These are phyloP conservation scores for Anguilla japonica DNA, from an alignment of 2,113 vertebrate genomes.

Conservation along the genomic window DNA sequence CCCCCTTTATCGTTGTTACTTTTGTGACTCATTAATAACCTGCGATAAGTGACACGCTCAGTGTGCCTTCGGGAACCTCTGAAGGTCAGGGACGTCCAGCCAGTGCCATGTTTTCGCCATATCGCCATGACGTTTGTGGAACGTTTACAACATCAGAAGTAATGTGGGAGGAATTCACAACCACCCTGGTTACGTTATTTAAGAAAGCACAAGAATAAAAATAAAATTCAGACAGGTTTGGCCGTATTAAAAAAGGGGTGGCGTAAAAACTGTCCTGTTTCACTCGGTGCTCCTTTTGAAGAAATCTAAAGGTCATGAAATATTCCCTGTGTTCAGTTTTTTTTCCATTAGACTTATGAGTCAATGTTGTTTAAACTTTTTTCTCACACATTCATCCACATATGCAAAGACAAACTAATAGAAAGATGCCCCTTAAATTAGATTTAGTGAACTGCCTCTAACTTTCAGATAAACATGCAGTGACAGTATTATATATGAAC, in stretches of 20 bases:
- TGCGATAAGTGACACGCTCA: background rate
- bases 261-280: background rate
- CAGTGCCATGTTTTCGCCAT: background rate
- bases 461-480: background rate
- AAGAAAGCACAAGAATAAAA: background rate
- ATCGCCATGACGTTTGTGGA: background rate
- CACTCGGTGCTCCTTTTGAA: background rate
- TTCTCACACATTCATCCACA: background rate
- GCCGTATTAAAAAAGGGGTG: background rate
- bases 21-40: background rate
- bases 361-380: background rate
- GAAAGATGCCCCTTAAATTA: background rate
- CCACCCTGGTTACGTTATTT: background rate
- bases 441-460: background rate
- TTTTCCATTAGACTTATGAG: background rate
- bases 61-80: background rate
- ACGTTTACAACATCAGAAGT: background rate
- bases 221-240: background rate
- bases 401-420: background rate
- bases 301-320: background rate
- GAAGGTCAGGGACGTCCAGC: conserved; percentile 22
- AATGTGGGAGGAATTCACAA: background rate
- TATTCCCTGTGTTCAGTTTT: background rate
- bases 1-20: background rate
- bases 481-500: background rate